Evolutionary conservation across 1,140 invertebrate species (phyloP).

Genomic region (Tenebrio molitor): DNA sequence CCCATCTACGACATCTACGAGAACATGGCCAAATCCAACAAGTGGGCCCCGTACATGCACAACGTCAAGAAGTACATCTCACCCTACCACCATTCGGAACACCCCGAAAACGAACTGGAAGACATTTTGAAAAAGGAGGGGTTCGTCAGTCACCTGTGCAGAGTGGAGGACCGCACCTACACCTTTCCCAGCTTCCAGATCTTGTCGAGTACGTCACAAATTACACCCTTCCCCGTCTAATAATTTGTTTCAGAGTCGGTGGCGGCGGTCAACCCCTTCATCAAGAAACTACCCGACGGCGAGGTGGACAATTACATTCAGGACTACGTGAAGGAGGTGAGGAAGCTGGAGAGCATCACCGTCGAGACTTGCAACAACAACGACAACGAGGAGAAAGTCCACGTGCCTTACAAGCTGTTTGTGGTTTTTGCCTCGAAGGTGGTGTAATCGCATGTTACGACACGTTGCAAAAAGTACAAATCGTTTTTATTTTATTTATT

Average conservation of each 20-base stretch:
- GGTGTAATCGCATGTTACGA: not conserved
- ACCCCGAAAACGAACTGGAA: constrained; percentile 75
- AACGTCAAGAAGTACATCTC: constrained; percentile 77
- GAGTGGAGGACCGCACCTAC: constrained; percentile 74
- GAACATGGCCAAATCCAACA: constrained; percentile 69
- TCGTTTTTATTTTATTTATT: too few relatives aligned
- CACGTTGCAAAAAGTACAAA: not conserved
- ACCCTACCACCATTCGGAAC: constrained; percentile 73
- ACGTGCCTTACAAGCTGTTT: constrained; percentile 70
- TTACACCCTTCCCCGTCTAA: not conserved
- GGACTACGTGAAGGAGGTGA: constrained; percentile 70
- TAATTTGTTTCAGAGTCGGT: constrained; percentile 73
- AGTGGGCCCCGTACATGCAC: constrained; percentile 78
- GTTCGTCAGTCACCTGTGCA: constrained; percentile 76
- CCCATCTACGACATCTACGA: constrained; percentile 80
- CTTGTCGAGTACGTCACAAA: constrained; percentile 69
- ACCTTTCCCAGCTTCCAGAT: constrained; percentile 73
- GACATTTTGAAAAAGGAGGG: constrained; percentile 75
- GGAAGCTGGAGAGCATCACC: constrained; percentile 66
- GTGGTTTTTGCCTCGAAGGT: constrained; percentile 68
- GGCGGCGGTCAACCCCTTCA: constrained; percentile 82
- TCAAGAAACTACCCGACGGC: constrained; percentile 74
- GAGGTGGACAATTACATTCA: constrained; percentile 76
- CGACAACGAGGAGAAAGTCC: constrained; percentile 62
- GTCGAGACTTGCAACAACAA: constrained; percentile 66